phyloP scores from a whole-genome alignment of 2,797 vertebrate genomes.

The Ceyx erithaca region DNA sequence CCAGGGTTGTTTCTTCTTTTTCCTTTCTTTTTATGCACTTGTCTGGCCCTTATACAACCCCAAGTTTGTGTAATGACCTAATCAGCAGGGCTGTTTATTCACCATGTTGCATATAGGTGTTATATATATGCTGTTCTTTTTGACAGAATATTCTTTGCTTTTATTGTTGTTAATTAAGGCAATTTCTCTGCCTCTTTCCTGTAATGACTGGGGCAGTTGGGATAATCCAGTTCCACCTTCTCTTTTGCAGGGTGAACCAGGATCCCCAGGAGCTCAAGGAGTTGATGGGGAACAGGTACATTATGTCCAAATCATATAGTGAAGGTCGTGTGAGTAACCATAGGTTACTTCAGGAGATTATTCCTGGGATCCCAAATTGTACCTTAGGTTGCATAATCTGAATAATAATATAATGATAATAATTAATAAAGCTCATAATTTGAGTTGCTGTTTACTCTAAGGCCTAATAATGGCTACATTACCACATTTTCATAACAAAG shows the following conservation, averaged over 20 bases:
- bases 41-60: not conserved
- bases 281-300: slow-evolving; percentile 93
- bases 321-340: not conserved
- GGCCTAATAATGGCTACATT: not conserved
- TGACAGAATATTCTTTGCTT: not conserved
- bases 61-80: not conserved
- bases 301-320: not conserved
- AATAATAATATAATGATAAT: not conserved
- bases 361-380: not conserved
- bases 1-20: not conserved
- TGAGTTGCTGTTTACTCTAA: not conserved
- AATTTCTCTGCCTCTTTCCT: not conserved
- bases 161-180: not conserved
- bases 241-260: slow-evolving; percentile 89
- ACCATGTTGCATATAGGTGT: not conserved
- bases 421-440: not conserved
- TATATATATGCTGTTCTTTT: not conserved
- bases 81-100: not conserved
- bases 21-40: not conserved
- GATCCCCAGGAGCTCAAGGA: slow-evolving; percentile 90
- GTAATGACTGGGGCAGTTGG: not conserved
- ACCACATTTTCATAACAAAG: not conserved
- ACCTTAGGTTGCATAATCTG: not conserved
- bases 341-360: not conserved
- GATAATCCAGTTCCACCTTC: not conserved